Percentiles rank a stretch among this genome's conserved stretches.
Conservation (phyloP, 2,113 vertebrate genomes). For the Carettochelys insculpta region DNA sequence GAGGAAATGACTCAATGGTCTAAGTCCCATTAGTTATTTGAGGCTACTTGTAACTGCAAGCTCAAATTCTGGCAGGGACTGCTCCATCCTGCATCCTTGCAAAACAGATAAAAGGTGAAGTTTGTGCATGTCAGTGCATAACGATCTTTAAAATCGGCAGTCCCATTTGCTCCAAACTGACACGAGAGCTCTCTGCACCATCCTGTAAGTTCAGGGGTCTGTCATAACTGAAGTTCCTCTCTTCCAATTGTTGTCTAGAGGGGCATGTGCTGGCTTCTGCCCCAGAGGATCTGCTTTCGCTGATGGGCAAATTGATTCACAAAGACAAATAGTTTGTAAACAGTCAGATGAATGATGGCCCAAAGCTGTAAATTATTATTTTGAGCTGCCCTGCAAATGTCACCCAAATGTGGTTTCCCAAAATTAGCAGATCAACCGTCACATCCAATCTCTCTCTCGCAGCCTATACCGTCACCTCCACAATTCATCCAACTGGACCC, state of each 20-base stretch:
- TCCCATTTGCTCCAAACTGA: fast-evolving
- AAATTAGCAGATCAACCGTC: too few species aligned
- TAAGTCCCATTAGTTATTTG: fast-evolving
- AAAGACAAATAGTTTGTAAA: fast-evolving
- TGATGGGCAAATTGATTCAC: not conserved
- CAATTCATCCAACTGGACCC: constrained; percentile 2
- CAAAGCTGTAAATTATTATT: not conserved
- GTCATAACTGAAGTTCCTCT: not conserved
- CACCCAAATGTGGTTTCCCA: not conserved
- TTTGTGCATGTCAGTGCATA: fast-evolving
- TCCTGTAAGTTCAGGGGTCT: not conserved
- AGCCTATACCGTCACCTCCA: constrained; percentile 39
- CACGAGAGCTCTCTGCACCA: not conserved
- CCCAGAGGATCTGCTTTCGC: not conserved
- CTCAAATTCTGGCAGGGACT: not conserved
- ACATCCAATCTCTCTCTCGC: constrained; percentile 13
- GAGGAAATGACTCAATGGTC: not conserved
- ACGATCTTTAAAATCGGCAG: not conserved
- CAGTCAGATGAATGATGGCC: fast-evolving
- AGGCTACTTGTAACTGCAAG: not conserved
- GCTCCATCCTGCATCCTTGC: not conserved
- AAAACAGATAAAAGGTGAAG: fast-evolving
- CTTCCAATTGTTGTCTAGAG: not conserved
- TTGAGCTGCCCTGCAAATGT: not conserved
- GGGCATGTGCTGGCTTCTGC: fast-evolving